These are phyloP conservation scores for Drosophila micromelanica DNA, from an alignment of 1,140 invertebrate species.

Conservation along the genomic window DNA sequence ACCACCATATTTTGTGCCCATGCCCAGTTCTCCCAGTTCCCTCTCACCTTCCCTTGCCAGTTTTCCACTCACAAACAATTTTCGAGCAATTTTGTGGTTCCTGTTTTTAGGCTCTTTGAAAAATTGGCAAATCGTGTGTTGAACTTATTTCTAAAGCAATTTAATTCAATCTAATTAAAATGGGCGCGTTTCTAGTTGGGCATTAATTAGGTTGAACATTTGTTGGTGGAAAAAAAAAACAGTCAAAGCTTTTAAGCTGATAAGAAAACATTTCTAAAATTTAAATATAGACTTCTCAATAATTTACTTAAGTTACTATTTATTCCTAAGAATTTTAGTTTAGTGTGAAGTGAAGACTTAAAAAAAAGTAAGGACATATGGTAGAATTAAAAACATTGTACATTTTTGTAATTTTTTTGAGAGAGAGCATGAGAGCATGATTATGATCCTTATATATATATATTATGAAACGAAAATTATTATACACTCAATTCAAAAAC, in stretches of 20 bases:
- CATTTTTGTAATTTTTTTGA: too few species aligned
- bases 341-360: too few species aligned
- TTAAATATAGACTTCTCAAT: too few species aligned
- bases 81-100: not conserved
- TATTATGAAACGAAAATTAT: too few species aligned
- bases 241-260: not conserved
- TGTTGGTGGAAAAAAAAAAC: not conserved
- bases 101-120: conserved; percentile 33
- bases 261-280: not conserved
- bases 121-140: conserved; percentile 68
- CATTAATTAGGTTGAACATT: too few species aligned
- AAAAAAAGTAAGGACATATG: too few species aligned
- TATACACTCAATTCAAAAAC: too few species aligned
- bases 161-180: conserved; percentile 67
- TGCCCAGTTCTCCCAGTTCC: not conserved
- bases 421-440: too few species aligned
- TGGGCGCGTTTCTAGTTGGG: conserved; percentile 42
- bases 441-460: too few species aligned
- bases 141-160: conserved; percentile 45
- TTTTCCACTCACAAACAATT: not conserved
- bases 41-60: conserved; percentile 7
- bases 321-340: too few species aligned
- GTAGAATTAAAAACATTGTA: too few species aligned
- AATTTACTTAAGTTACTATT: too few species aligned
- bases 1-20: conserved; percentile 62